A percentile compares a stretch with the other conserved stretches of the same genome.
phyloP scores from a whole-genome alignment of 2,113 vertebrate species.

The Salminus brasiliensis region DNA sequence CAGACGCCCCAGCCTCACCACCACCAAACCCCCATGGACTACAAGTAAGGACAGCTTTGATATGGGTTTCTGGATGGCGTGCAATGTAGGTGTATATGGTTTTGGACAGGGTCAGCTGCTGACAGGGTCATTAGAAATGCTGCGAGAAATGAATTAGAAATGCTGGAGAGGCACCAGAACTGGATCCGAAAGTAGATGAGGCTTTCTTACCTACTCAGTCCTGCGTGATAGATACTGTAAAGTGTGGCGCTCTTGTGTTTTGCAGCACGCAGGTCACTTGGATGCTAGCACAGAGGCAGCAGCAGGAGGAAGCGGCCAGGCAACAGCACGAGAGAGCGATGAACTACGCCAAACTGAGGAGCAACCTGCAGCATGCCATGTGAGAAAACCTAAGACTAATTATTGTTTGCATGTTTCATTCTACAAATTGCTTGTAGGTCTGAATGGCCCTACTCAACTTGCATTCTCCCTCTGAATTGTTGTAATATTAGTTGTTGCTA shows the following conservation, averaged over 20 bases:
- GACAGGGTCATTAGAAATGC: no score
- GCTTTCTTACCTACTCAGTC: neutral
- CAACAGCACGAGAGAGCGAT: conserved; percentile 98
- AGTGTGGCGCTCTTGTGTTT: conserved; percentile 82
- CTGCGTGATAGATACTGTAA: conserved; percentile 87
- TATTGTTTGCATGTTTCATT: no score
- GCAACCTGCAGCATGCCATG: conserved; percentile 98
- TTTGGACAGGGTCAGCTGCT: no score
- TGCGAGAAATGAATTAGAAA: no score
- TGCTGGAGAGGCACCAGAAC: no score
- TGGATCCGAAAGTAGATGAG: no score
- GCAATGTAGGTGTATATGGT: neutral
- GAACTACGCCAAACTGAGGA: conserved; percentile 99
- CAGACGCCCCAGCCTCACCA: conserved; percentile 71
- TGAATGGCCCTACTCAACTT: no score
- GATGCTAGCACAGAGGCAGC: conserved; percentile 99
- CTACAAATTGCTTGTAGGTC: no score
- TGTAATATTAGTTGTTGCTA: no score
- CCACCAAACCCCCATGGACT: conserved; percentile 90
- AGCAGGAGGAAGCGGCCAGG: conserved; percentile 97
- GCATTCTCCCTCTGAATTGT: no score
- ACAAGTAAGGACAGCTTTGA: conserved; percentile 84
- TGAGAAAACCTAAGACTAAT: conserved; percentile 69
- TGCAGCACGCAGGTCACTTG: conserved; percentile 98
- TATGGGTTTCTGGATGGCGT: neutral